Conservation (phyloP, 2,888 invertebrate species). For the Platypus cylindrus region DNA sequence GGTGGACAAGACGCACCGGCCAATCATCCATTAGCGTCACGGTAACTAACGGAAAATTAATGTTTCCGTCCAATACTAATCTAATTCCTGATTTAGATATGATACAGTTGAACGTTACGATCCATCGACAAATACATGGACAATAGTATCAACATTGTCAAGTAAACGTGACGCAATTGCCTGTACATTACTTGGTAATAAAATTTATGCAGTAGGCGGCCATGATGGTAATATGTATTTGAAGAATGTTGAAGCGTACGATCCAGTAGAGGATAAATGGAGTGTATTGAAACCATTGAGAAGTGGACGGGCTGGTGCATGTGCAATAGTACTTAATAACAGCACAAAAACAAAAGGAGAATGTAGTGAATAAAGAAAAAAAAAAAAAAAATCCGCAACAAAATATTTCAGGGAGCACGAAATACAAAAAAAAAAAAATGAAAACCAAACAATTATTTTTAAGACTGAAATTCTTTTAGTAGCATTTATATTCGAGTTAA, state of each 20-base stretch:
- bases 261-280: constrained; percentile 73
- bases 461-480: too few species aligned
- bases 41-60: too few species aligned
- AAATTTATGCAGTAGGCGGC: constrained; percentile 74
- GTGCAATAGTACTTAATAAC: constrained; percentile 56
- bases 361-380: too few species aligned
- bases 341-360: too few species aligned
- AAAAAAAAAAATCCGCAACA: too few species aligned
- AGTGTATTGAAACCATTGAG: constrained; percentile 63
- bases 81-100: too few species aligned
- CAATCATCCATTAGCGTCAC: constrained; percentile 66
- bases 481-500: too few species aligned
- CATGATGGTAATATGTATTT: constrained; percentile 85
- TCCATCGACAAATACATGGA: constrained; percentile 65
- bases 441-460: too few species aligned
- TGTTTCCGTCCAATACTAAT: neutral
- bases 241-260: constrained; percentile 79
- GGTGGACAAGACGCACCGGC: constrained; percentile 92
- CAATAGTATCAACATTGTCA: constrained; percentile 69
- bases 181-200: constrained; percentile 72
- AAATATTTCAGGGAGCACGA: too few species aligned
- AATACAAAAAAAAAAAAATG: too few species aligned
- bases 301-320: constrained; percentile 79
- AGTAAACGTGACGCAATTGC: constrained; percentile 82
- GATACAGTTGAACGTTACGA: constrained; percentile 63